Conservation (phyloP, 2,888 invertebrate genomes). For the Oxycera nigricornis region DNA sequence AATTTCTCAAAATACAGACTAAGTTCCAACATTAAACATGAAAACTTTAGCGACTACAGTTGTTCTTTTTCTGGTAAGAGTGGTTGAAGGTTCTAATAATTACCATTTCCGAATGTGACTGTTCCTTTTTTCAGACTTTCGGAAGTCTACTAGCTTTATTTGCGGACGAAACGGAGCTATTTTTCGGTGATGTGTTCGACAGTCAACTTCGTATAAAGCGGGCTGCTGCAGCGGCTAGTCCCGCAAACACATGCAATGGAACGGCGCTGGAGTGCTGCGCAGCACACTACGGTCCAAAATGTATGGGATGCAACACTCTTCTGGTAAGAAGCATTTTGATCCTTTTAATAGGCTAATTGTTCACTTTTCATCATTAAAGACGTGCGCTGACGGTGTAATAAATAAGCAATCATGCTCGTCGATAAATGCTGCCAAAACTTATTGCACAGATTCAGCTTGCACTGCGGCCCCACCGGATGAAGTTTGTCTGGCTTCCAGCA, state of each 20-base stretch:
- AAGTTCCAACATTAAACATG: no score
- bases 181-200: no score
- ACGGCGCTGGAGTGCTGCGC: not conserved
- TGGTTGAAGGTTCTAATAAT: no score
- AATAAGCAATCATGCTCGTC: constrained; percentile 8
- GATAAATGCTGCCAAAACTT: constrained; percentile 11
- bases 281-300: not conserved
- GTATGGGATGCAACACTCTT: not conserved
- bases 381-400: constrained; percentile 13
- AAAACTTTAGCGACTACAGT: no score
- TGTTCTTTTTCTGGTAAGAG: no score
- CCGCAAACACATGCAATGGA: not conserved
- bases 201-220: not conserved
- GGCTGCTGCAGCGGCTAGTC: not conserved
- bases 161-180: no score
- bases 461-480: no score
- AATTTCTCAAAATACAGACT: no score
- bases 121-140: no score
- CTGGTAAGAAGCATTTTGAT: not conserved
- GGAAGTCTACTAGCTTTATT: no score
- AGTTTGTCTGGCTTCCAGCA: not conserved
- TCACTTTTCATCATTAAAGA: not conserved
- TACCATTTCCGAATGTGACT: no score
- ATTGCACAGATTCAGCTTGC: not conserved
- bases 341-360: not conserved